These are phyloP conservation scores for Mesochorus sp. DNA, from an alignment of 2,888 invertebrate genomes.

Conservation along the genomic window DNA sequence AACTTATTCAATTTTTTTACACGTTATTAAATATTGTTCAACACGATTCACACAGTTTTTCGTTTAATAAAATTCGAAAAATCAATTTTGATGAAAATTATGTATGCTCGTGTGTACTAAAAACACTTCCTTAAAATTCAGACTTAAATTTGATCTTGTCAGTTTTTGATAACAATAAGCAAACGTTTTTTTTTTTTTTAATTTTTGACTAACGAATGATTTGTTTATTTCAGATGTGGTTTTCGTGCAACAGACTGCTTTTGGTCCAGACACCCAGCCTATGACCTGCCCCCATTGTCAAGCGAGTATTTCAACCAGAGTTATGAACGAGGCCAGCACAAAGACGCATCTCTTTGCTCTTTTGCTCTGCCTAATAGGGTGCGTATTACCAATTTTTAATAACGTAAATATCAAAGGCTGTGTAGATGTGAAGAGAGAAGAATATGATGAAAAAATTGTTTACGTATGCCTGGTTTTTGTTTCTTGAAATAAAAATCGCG, in stretches of 20 bases:
- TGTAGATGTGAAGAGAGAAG: too few relatives aligned
- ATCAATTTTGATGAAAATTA: too few relatives aligned
- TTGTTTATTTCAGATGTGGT: conserved; percentile 65
- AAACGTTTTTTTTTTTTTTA: neutral
- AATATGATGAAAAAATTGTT: neutral
- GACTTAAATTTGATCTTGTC: too few relatives aligned
- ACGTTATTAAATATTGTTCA: too few relatives aligned
- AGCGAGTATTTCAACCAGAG: conserved; percentile 79
- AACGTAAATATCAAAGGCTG: neutral
- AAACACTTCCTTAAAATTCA: too few relatives aligned
- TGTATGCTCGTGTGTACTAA: too few relatives aligned
- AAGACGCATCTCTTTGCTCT: conserved; percentile 83
- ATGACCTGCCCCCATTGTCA: conserved; percentile 82
- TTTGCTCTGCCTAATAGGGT: conserved; percentile 82
- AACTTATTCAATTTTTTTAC: too few relatives aligned
- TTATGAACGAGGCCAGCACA: conserved; percentile 80
- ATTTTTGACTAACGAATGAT: neutral
- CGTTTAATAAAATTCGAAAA: too few relatives aligned
- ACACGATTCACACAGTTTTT: too few relatives aligned
- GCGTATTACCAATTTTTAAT: conserved; percentile 61
- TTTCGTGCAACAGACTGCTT: conserved; percentile 61
- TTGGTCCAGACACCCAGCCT: conserved; percentile 79
- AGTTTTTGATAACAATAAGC: too few relatives aligned
- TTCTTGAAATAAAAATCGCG: too few relatives aligned
- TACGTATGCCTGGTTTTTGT: neutral